Percentiles rank a stretch among this genome's conserved stretches.
These are phyloP conservation scores for Catocala fraxini DNA, from an alignment of 2,888 invertebrate species.

Conservation along the genomic window DNA sequence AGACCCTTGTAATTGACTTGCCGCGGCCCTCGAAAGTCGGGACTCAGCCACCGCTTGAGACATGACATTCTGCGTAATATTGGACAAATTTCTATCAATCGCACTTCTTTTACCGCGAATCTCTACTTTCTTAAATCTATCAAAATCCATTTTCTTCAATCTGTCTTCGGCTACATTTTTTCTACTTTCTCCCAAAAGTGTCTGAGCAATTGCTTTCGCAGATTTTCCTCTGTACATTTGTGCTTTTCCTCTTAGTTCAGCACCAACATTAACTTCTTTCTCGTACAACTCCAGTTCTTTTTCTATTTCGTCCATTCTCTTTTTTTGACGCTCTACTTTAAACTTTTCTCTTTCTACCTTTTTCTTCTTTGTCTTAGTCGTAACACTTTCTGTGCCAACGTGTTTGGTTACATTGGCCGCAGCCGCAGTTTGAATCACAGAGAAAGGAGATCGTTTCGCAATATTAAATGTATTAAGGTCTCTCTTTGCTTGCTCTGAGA, in stretches of 20 bases:
- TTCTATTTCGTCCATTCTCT: constrained; percentile 79
- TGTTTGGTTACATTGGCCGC: constrained; percentile 89
- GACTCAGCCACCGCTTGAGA: constrained; percentile 55
- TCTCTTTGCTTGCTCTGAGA: constrained; percentile 90
- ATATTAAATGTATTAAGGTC: constrained; percentile 89
- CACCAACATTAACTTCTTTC: constrained; percentile 77
- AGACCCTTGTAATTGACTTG: constrained; percentile 60
- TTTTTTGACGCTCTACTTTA: constrained; percentile 77
- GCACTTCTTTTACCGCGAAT: constrained; percentile 61
- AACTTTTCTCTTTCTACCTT: constrained; percentile 73
- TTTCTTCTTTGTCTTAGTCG: constrained; percentile 83
- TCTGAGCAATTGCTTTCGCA: constrained; percentile 91
- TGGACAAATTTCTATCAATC: constrained; percentile 60
- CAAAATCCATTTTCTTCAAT: constrained; percentile 62
- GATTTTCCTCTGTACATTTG: constrained; percentile 91
- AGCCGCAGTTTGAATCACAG: constrained; percentile 88
- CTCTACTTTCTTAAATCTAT: constrained; percentile 66
- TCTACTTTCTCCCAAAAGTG: constrained; percentile 88
- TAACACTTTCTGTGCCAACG: constrained; percentile 86
- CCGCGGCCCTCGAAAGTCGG: constrained; percentile 54
- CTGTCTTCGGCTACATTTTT: constrained; percentile 83
- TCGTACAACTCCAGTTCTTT: constrained; percentile 76
- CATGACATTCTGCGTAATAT: constrained; percentile 60
- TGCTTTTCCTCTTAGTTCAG: constrained; percentile 85
- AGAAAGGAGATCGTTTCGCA: constrained; percentile 88